Conservation (phyloP, 2,113 vertebrate genomes). For the Poeciliopsis prolifica region DNA sequence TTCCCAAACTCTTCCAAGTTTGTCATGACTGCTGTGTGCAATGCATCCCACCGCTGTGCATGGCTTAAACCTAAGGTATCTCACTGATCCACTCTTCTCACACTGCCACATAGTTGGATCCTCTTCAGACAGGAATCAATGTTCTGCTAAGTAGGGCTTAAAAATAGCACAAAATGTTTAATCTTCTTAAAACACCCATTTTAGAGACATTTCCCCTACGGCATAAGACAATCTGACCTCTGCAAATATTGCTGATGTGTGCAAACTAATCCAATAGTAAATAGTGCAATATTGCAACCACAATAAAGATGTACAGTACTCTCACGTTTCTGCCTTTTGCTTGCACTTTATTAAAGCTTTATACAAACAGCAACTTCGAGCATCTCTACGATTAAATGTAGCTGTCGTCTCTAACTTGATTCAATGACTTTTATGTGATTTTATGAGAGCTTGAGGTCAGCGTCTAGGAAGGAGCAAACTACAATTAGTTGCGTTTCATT, state of each 20-base stretch:
- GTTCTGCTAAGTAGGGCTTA: too few species aligned
- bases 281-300: not conserved
- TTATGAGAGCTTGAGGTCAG: not conserved
- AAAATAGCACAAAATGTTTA: too few species aligned
- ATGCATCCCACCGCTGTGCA: not conserved
- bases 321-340: constrained; percentile 35
- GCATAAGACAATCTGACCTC: too few species aligned
- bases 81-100: too few species aligned
- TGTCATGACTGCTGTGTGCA: not conserved
- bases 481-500: constrained; percentile 4
- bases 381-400: constrained; percentile 3
- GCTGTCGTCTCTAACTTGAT: not conserved
- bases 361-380: constrained; percentile 12
- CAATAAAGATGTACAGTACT: constrained; percentile 26
- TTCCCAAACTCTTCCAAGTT: not conserved
- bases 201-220: too few species aligned
- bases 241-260: too few species aligned
- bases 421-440: not conserved
- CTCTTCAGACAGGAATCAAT: too few species aligned
- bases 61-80: too few species aligned
- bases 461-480: not conserved
- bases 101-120: too few species aligned
- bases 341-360: constrained; percentile 16
- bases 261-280: too few species aligned
- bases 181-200: too few species aligned